Percentiles rank a stretch among this genome's conserved stretches.
phyloP scores from a whole-genome alignment of 2,797 vertebrate species.

The Oreonectes daqikongensis region DNA sequence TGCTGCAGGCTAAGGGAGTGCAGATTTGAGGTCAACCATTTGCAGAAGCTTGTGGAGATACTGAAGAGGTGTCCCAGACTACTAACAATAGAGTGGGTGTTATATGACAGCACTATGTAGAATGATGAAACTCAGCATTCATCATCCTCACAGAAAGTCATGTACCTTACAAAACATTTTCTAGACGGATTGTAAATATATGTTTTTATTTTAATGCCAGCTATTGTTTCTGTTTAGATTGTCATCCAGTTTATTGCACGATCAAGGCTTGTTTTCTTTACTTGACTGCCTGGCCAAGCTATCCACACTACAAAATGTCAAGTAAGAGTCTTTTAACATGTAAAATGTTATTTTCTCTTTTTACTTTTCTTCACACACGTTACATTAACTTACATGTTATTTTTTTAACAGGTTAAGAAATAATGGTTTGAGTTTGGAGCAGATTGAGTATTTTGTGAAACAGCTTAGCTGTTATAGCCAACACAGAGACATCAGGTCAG shows the following conservation, averaged over 20 bases:
- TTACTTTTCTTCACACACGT: not conserved
- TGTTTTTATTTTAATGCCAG: not conserved
- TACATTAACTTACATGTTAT: not conserved
- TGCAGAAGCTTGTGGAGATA: conserved; percentile 65
- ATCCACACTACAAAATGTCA: conserved; percentile 47
- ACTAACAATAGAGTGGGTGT: conserved; percentile 71
- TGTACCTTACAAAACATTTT: not conserved
- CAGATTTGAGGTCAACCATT: conserved; percentile 60
- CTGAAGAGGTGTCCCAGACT: conserved; percentile 59
- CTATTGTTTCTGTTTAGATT: conserved; percentile 44
- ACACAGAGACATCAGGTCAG: conserved; percentile 46
- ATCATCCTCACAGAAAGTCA: not conserved
- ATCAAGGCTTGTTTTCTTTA: conserved; percentile 43
- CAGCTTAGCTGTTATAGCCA: conserved; percentile 13
- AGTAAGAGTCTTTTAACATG: no score
- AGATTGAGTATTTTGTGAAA: conserved; percentile 41
- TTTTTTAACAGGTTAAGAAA: conserved; percentile 49
- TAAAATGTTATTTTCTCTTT: no score
- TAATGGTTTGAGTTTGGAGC: conserved; percentile 43
- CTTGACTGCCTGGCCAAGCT: conserved; percentile 49
- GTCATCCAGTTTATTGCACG: conserved; percentile 51
- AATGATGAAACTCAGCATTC: not conserved
- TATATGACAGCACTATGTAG: not conserved
- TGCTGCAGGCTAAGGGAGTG: conserved; percentile 67
- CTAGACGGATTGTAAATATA: not conserved